phyloP scores from a whole-genome alignment of 2,888 invertebrate species.

The Dolomedes plantarius region DNA sequence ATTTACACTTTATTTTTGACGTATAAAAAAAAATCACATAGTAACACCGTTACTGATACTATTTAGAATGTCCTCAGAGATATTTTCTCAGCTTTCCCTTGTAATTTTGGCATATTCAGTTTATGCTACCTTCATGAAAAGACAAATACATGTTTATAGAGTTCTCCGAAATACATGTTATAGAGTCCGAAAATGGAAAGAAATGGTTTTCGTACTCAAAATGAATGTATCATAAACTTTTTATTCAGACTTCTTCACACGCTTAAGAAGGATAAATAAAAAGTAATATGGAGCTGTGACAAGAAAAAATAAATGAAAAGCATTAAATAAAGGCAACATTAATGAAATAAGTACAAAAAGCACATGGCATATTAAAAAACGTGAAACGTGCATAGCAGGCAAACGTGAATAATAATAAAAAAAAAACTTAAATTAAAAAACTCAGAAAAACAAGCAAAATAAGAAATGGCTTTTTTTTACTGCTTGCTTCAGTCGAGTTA shows the following conservation, averaged over 20 bases:
- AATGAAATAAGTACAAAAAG: conserved; percentile 8
- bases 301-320: not conserved
- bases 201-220: no score
- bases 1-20: no score
- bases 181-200: no score
- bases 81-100: no score
- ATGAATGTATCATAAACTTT: not conserved
- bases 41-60: no score
- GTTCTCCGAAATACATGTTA: no score
- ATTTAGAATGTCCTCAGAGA: no score
- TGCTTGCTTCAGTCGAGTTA: no score
- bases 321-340: not conserved
- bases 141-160: no score
- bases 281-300: not conserved
- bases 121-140: no score
- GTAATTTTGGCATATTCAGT: no score
- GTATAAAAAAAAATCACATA: no score
- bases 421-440: not conserved
- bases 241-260: not conserved
- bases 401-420: conserved; percentile 24
- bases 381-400: conserved; percentile 50
- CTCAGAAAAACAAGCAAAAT: not conserved
- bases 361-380: conserved; percentile 2
- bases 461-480: not conserved
- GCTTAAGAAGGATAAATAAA: not conserved